Conservation (phyloP, 64 coral and sea anemone species). For the Acropora yongei region DNA sequence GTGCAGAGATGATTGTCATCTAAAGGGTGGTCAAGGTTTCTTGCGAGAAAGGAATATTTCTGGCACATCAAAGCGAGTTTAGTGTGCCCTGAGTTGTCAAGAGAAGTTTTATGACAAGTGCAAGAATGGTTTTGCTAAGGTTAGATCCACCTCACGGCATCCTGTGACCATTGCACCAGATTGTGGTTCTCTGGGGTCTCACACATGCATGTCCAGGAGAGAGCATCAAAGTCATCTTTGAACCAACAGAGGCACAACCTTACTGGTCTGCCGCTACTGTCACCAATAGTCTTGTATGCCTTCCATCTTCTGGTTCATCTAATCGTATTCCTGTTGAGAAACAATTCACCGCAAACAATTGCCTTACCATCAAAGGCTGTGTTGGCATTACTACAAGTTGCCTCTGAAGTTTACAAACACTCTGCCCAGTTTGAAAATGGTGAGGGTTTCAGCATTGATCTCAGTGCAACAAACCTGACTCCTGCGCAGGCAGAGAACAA, state of each 20-base stretch:
- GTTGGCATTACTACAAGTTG: not conserved
- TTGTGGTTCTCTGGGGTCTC: conserved; percentile 9
- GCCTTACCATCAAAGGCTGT: not conserved
- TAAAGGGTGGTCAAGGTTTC: not conserved
- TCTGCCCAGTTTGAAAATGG: not conserved
- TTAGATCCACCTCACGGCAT: not conserved
- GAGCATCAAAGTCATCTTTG: not conserved
- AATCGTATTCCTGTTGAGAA: conserved; percentile 24
- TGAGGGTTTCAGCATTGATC: not conserved
- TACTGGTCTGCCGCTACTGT: not conserved
- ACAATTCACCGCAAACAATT: not conserved
- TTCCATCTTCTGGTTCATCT: not conserved
- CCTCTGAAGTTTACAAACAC: not conserved
- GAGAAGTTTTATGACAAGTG: not conserved
- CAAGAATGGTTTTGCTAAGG: not conserved
- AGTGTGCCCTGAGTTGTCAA: no score
- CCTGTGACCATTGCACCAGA: not conserved
- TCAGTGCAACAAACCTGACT: not conserved
- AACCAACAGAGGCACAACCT: not conserved
- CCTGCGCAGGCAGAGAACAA: not conserved
- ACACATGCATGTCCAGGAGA: not conserved
- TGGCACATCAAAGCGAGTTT: conserved; percentile 13
- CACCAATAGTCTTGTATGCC: not conserved
- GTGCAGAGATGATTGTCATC: conserved; percentile 16
- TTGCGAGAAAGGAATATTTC: not conserved